Evolutionary conservation across 2,888 invertebrate genomes (phyloP).

Genomic region (Amiota communis): DNA sequence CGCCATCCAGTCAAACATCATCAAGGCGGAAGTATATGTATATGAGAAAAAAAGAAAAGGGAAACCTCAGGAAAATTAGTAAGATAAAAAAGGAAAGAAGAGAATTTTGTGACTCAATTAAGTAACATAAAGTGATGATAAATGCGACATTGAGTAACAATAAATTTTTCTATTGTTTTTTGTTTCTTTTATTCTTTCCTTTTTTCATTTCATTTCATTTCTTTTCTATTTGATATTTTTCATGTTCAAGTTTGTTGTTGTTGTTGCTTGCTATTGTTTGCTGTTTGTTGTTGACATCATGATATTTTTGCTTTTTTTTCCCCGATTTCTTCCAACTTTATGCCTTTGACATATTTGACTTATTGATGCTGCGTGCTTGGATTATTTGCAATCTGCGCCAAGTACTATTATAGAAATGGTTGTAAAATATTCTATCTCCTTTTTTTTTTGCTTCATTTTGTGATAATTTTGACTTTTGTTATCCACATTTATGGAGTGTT

Average conservation of each 20-base stretch:
- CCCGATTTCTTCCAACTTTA: conserved; percentile 36
- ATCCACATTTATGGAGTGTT: conserved; percentile 35
- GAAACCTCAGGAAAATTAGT: not conserved
- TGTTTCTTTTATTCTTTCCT: conserved; percentile 15
- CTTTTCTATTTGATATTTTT: conserved; percentile 32
- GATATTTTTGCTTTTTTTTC: not conserved
- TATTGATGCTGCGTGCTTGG: conserved; percentile 65
- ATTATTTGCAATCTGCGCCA: conserved; percentile 44
- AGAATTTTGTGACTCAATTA: conserved; percentile 57
- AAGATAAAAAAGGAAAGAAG: not conserved
- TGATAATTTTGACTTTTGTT: not conserved
- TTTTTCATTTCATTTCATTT: no score
- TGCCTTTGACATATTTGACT: conserved; percentile 64
- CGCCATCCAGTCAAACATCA: not conserved
- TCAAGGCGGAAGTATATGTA: no score
- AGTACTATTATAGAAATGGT: not conserved
- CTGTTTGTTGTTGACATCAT: conserved; percentile 39
- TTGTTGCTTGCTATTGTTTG: conserved; percentile 33
- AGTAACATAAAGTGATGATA: conserved; percentile 69
- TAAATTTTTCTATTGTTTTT: conserved; percentile 57
- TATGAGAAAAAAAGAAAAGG: not conserved
- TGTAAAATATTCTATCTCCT: conserved; percentile 1
- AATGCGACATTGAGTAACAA: conserved; percentile 67
- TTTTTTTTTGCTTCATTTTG: not conserved
- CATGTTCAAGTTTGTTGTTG: conserved; percentile 28